phyloP scores from a whole-genome alignment of 2,888 invertebrate genomes.

The Parapristionchus giblindavisi region DNA sequence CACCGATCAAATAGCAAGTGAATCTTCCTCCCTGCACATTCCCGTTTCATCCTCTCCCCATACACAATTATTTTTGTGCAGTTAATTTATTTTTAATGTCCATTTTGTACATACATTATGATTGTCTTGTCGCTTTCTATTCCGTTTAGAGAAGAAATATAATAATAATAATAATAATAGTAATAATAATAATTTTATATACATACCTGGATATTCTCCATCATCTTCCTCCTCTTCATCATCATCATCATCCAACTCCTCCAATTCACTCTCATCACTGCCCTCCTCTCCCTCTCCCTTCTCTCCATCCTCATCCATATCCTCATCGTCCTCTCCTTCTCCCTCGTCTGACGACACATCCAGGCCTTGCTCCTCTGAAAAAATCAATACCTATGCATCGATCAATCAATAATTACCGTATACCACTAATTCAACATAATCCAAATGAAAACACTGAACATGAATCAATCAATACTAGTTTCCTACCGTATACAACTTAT shows the following conservation, averaged over 20 bases:
- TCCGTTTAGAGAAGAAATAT: too few relatives aligned
- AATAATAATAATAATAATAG: too few relatives aligned
- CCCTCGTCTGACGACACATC: slow-evolving; percentile 35
- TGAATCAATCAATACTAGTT: too few relatives aligned
- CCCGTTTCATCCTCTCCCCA: not conserved
- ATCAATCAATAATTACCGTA: too few relatives aligned
- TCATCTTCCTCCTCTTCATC: slow-evolving; percentile 10
- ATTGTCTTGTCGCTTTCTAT: not conserved
- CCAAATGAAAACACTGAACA: too few relatives aligned
- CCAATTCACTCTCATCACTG: not conserved
- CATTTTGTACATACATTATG: not conserved
- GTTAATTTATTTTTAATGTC: not conserved
- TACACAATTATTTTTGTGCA: not conserved
- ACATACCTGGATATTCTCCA: slow-evolving; percentile 23
- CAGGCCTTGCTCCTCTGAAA: slow-evolving; percentile 23
- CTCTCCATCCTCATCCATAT: slow-evolving; percentile 1
- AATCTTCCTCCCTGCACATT: too few relatives aligned
- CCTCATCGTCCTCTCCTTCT: slow-evolving; percentile 6
- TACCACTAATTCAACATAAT: too few relatives aligned
- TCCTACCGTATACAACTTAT: too few relatives aligned
- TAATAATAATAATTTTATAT: too few relatives aligned
- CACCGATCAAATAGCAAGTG: too few relatives aligned
- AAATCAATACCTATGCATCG: not conserved
- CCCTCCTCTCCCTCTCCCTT: not conserved
- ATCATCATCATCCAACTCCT: slow-evolving; percentile 26